Percentiles rank a stretch among this genome's conserved stretches.
Conservation (phyloP, 2,888 invertebrate genomes). For the Synanthedon tipuliformis region DNA sequence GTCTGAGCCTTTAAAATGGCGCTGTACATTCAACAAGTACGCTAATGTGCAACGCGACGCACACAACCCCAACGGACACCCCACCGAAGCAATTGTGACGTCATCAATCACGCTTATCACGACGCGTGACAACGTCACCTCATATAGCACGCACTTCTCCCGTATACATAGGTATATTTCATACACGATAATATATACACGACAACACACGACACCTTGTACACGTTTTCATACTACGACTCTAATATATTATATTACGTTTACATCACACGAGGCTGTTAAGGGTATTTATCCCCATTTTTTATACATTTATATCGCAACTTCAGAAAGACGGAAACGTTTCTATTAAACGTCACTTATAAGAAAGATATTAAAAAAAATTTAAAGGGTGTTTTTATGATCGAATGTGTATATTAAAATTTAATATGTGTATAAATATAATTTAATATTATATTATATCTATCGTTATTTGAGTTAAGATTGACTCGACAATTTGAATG, state of each 20-base stretch:
- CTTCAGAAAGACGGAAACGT: background rate
- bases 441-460: too few relatives aligned
- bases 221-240: background rate
- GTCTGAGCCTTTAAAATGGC: background rate
- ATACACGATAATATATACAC: too few relatives aligned
- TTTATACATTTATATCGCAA: background rate
- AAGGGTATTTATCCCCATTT: background rate
- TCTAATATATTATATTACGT: background rate
- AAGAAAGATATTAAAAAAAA: too few relatives aligned
- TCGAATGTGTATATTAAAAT: too few relatives aligned
- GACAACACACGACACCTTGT: background rate
- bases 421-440: too few relatives aligned
- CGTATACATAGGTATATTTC: too few relatives aligned
- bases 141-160: conserved; percentile 2
- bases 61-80: conserved; percentile 2
- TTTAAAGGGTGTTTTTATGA: too few relatives aligned
- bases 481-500: too few relatives aligned
- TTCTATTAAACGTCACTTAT: too few relatives aligned
- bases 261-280: background rate
- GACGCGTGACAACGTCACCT: conserved; percentile 19
- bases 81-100: conserved; percentile 30
- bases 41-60: conserved; percentile 22
- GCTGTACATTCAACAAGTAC: conserved; percentile 21
- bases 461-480: too few relatives aligned
- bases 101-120: conserved; percentile 63